These are phyloP conservation scores for Schizopygopsis malacanthus DNA, from an alignment of 2,797 vertebrate species.

Conservation along the genomic window DNA sequence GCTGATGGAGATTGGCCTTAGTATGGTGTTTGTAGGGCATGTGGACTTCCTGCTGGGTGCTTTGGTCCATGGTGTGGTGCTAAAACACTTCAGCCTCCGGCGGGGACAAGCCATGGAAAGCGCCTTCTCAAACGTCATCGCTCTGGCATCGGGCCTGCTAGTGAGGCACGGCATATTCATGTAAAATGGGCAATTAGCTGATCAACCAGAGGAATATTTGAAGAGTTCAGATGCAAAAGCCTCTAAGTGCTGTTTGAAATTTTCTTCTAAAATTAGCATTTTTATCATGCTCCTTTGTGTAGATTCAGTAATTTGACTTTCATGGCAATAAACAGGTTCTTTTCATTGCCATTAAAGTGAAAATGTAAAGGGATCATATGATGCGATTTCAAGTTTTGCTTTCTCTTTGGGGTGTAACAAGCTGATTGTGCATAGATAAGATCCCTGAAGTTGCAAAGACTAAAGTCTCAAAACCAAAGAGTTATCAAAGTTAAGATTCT, in stretches of 20 bases:
- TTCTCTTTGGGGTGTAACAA: too few relatives aligned
- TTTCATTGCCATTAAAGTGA: not conserved
- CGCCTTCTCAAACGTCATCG: constrained; percentile 80
- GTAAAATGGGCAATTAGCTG: not conserved
- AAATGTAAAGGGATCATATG: not conserved
- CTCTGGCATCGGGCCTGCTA: constrained; percentile 80
- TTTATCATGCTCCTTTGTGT: not conserved
- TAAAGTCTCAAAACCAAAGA: too few relatives aligned
- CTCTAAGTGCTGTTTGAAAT: not conserved
- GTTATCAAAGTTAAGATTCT: too few relatives aligned
- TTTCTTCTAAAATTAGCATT: not conserved
- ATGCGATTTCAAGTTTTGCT: too few relatives aligned
- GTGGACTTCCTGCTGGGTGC: constrained; percentile 80
- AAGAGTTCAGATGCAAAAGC: not conserved
- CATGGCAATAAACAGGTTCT: not conserved
- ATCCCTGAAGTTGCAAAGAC: too few relatives aligned
- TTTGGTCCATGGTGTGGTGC: constrained; percentile 87
- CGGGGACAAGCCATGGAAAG: constrained; percentile 81
- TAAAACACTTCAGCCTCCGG: constrained; percentile 81
- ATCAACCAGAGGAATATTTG: not conserved
- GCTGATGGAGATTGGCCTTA: constrained; percentile 91
- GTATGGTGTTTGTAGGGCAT: constrained; percentile 65
- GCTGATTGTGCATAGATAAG: too few relatives aligned
- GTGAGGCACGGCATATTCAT: constrained; percentile 69
- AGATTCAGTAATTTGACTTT: not conserved